phyloP scores from a whole-genome alignment of 1,140 invertebrate species.

The Drosophila pallidifrons region DNA sequence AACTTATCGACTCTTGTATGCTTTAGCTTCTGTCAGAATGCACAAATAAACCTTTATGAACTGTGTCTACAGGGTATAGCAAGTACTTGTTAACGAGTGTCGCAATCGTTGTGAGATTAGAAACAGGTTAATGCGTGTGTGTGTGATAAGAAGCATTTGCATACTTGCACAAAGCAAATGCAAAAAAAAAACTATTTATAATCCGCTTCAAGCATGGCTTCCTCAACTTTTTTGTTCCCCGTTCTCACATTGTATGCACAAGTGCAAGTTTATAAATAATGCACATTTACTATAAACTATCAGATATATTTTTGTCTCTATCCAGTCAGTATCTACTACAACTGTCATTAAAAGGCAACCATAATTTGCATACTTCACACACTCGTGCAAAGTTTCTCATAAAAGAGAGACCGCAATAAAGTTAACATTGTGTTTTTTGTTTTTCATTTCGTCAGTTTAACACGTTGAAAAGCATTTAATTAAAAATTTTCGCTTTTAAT shows the following conservation, averaged over 20 bases:
- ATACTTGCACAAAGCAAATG: too few species aligned
- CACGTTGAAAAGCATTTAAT: slow-evolving; percentile 44
- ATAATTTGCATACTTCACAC: slow-evolving; percentile 15
- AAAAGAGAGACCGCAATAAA: slow-evolving; percentile 1
- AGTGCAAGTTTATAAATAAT: slow-evolving; percentile 37
- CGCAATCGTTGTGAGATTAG: not conserved
- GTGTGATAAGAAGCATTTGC: not conserved
- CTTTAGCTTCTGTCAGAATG: too few species aligned
- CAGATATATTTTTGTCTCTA: not conserved
- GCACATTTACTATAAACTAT: slow-evolving; percentile 17
- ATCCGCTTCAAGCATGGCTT: not conserved
- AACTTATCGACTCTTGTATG: too few species aligned
- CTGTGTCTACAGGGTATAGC: too few species aligned
- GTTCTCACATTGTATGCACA: not conserved
- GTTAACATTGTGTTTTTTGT: not conserved
- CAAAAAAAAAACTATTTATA: not conserved
- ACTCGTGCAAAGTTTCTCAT: not conserved
- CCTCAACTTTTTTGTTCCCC: not conserved
- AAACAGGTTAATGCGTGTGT: not conserved
- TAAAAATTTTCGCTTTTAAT: slow-evolving; percentile 58
- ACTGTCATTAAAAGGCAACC: slow-evolving; percentile 9
- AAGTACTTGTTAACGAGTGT: too few species aligned
- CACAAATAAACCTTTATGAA: too few species aligned
- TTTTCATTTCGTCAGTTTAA: slow-evolving; percentile 1
- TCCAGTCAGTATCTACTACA: not conserved